Evolutionary conservation across 2,888 invertebrate species (phyloP).

Genomic region (Ennomos erosarius): DNA sequence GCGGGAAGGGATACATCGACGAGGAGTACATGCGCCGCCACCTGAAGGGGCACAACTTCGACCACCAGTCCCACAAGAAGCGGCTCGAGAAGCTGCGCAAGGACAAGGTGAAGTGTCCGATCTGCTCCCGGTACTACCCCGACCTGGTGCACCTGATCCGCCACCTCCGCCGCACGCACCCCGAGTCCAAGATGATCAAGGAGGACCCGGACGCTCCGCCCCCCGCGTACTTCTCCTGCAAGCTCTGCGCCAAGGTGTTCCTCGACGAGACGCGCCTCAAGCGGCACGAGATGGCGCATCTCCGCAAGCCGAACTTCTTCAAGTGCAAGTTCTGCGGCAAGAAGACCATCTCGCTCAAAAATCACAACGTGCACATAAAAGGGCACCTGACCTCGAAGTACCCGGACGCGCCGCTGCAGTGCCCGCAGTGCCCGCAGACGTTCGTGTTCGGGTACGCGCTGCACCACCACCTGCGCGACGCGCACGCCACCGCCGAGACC

Average conservation of each 20-base stretch:
- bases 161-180: constrained; percentile 74
- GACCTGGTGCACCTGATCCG: constrained; percentile 76
- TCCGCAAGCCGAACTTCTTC: constrained; percentile 73
- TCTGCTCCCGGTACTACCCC: constrained; percentile 73
- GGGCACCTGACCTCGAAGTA: constrained; percentile 72
- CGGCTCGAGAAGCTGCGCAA: constrained; percentile 71
- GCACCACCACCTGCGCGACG: constrained; percentile 74
- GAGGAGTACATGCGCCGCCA: constrained; percentile 79
- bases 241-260: constrained; percentile 77
- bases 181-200: constrained; percentile 83
- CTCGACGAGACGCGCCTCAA: constrained; percentile 66
- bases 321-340: constrained; percentile 81
- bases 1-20: constrained; percentile 82
- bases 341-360: constrained; percentile 71
- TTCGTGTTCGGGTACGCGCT: constrained; percentile 74
- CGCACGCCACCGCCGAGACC: constrained; percentile 69
- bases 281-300: constrained; percentile 70
- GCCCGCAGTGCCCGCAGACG: constrained; percentile 70
- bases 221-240: constrained; percentile 69
- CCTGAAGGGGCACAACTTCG: constrained; percentile 82
- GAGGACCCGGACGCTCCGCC: constrained; percentile 77
- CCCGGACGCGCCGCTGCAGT: constrained; percentile 70
- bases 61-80: constrained; percentile 71
- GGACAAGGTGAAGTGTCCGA: constrained; percentile 77
- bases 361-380: constrained; percentile 74